Evolutionary conservation across 2,797 vertebrate species (phyloP).

Genomic region (Notoglanidium macrostoma): DNA sequence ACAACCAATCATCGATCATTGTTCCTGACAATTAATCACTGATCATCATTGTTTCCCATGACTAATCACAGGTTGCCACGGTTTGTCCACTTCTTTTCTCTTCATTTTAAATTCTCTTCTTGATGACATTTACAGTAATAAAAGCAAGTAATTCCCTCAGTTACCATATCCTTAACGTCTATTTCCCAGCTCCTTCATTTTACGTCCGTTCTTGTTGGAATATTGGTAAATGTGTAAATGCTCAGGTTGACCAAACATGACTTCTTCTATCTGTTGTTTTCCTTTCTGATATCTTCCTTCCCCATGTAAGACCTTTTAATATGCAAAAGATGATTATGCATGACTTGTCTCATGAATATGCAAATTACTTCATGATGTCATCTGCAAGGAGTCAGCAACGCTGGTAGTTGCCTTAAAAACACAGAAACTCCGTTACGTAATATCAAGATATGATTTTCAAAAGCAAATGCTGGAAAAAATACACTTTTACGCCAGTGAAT

Average conservation of each 20-base stretch:
- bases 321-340: neutral
- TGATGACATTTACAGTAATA: neutral
- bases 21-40: neutral
- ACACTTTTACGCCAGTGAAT: neutral
- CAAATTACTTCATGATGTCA: neutral
- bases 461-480: neutral
- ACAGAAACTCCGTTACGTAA: neutral
- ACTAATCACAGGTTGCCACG: neutral
- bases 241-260: too few relatives aligned
- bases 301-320: neutral
- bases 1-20: neutral
- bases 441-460: neutral
- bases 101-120: neutral
- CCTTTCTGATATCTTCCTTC: neutral
- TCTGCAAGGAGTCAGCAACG: neutral
- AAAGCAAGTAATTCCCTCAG: neutral
- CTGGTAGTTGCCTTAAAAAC: neutral
- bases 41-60: neutral
- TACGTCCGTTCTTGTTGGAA: neutral
- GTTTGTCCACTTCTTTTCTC: neutral
- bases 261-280: neutral
- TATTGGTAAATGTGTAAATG: neutral
- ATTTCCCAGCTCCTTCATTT: neutral
- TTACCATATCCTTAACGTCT: neutral
- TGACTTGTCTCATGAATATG: neutral